These are phyloP conservation scores for Gorilla gorilla DNA, from an alignment of 2,113 vertebrate genomes.

Conservation along the genomic window DNA sequence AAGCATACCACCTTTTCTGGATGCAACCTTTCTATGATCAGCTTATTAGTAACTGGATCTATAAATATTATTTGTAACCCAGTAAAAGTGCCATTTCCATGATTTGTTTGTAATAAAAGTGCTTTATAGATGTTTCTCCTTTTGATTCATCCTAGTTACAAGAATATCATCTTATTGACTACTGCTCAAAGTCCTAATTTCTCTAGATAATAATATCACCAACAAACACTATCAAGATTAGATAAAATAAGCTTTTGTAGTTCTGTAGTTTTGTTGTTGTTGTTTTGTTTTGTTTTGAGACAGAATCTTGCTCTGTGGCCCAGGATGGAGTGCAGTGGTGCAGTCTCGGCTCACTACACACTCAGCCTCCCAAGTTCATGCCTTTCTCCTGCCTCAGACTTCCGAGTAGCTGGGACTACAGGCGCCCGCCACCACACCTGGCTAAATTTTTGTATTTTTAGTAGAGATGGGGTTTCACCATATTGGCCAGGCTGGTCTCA, in stretches of 20 bases:
- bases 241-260: slow-evolving; percentile 47
- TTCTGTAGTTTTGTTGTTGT: background rate
- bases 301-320: too few relatives aligned
- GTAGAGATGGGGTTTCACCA: too few relatives aligned
- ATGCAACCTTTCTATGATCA: background rate
- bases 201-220: slow-evolving; percentile 30
- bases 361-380: too few relatives aligned
- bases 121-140: background rate
- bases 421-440: too few relatives aligned
- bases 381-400: too few relatives aligned
- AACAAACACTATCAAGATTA: slow-evolving; percentile 33
- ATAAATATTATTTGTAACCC: background rate
- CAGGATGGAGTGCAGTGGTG: too few relatives aligned
- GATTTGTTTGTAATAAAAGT: background rate
- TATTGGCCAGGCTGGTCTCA: too few relatives aligned
- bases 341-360: too few relatives aligned
- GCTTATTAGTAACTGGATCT: background rate
- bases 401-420: too few relatives aligned
- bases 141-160: background rate
- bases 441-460: too few relatives aligned
- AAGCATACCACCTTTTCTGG: background rate
- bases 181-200: slow-evolving; percentile 2
- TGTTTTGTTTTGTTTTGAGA: too few relatives aligned
- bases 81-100: background rate
- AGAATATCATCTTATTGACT: background rate